Percentiles rank a stretch among this genome's conserved stretches.
phyloP scores from a whole-genome alignment of 2,888 invertebrate genomes.

The Phalera bucephala region DNA sequence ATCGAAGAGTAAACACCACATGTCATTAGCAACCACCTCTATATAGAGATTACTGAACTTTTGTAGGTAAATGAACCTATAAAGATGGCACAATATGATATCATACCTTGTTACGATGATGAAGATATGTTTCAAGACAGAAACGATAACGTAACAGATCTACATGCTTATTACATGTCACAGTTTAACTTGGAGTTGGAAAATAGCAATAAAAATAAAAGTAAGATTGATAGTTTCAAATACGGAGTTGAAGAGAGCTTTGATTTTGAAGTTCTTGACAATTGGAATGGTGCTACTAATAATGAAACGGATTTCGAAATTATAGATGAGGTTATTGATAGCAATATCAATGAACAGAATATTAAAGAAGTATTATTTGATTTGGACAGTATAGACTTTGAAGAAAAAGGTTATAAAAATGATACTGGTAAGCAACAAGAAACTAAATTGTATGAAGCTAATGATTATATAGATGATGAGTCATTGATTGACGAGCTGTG shows the following conservation, averaged over 20 bases:
- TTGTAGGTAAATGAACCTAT: constrained; percentile 71
- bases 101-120: constrained; percentile 65
- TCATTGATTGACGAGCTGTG: constrained; percentile 74
- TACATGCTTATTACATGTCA: constrained; percentile 78
- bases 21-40: constrained; percentile 65
- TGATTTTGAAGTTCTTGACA: constrained; percentile 68
- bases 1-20: constrained; percentile 62
- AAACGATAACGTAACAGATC: constrained; percentile 64
- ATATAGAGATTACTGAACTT: constrained; percentile 70
- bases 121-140: constrained; percentile 64
- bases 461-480: constrained; percentile 75
- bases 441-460: constrained; percentile 45
- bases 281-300: constrained; percentile 48
- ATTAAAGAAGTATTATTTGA: constrained; percentile 75
- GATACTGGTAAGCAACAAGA: constrained; percentile 39
- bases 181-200: constrained; percentile 78
- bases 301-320: constrained; percentile 57
- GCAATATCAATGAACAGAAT: constrained; percentile 67
- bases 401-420: constrained; percentile 55
- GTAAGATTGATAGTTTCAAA: constrained; percentile 60
- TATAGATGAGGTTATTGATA: constrained; percentile 66
- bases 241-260: constrained; percentile 71
- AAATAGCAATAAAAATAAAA: constrained; percentile 57
- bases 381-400: constrained; percentile 70
- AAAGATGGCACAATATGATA: constrained; percentile 72